Evolutionary conservation across 2,113 vertebrate species (phyloP), one percentile per base, ranked within the genome.

Genomic region (Ramphastos sulfuratus): DNA sequence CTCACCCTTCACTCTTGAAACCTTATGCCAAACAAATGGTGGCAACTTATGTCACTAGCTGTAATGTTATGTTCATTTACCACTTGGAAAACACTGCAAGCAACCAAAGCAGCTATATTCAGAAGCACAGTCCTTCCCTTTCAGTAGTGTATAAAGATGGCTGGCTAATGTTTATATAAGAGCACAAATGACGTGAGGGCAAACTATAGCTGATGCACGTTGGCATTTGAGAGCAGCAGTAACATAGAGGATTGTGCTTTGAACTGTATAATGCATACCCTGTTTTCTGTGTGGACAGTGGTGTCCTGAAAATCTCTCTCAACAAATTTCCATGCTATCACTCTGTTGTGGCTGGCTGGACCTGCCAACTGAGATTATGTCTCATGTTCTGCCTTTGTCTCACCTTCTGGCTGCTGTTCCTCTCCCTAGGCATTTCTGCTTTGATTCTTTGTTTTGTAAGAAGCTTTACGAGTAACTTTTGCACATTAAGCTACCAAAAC

Each of bases 321-420:
- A 82, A 82, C 59, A 93, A 59, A 92, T 94, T 94, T 94, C 89
- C 65, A 85, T 17, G 10, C 63, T 89, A 28, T 93, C 69, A 59
- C 59, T 96, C 69, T 89, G 56, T 83, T 89, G 89, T 92, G 89
- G 72, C 79, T 96, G 89, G 63, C 83, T 95, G 88, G 90, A 89
- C 63, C 90, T 96, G 95, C 92, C 93, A 95, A 6, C 80, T 90
- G 79, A 95, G 89, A 97, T 96, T 87, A 92, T 30, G 84, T 95
- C 89, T 95, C 69, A 74, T 79, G 52, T 87, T 95, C 83, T 92
- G 65, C 89, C 92, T 97, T 85, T 90, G 82, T 91, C 89, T 94
- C 93, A 95, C 92, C 72, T 94, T 91, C 71, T 95, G 85, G 61
- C 64, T 94, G 74, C 77, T 92, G 39, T 81, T 93, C 65, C 28